Conservation (phyloP, 1,140 invertebrate species). For the Contarinia nasturtii region DNA sequence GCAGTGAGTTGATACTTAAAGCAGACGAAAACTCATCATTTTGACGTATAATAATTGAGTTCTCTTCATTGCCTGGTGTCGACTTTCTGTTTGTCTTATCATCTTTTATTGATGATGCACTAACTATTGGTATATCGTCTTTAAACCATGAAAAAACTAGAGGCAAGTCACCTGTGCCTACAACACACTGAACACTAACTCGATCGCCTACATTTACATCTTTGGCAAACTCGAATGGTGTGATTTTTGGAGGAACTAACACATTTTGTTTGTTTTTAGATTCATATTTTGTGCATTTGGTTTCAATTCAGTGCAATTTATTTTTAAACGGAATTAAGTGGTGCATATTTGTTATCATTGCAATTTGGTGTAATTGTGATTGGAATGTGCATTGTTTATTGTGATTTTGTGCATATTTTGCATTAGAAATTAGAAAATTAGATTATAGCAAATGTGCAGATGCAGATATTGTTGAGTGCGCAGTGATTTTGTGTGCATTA, state of each 20-base stretch:
- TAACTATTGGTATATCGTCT: slow-evolving; percentile 29
- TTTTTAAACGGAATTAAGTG: too few relatives aligned
- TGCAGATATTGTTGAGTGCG: too few relatives aligned
- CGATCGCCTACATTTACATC: slow-evolving; percentile 46
- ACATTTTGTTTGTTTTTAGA: neutral
- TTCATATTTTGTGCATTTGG: neutral
- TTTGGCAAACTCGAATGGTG: slow-evolving; percentile 42
- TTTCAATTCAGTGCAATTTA: neutral
- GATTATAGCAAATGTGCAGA: too few relatives aligned
- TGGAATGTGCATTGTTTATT: too few relatives aligned
- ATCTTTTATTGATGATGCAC: slow-evolving; percentile 5
- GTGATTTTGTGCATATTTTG: too few relatives aligned
- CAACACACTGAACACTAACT: slow-evolving; percentile 44
- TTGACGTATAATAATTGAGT: slow-evolving; percentile 35
- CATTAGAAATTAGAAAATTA: too few relatives aligned
- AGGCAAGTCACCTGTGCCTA: slow-evolving; percentile 47
- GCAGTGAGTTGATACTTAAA: slow-evolving; percentile 39
- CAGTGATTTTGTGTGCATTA: too few relatives aligned
- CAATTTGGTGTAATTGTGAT: too few relatives aligned
- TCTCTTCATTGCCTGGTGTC: slow-evolving; percentile 2
- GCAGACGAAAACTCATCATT: slow-evolving; percentile 41
- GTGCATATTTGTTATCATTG: too few relatives aligned
- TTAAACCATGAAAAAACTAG: slow-evolving; percentile 50
- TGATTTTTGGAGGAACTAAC: slow-evolving; percentile 46
- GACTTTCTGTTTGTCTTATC: neutral